A percentile compares a stretch with the other conserved stretches of the same genome.
These are phyloP conservation scores for Clavelina lepadiformis DNA, from an alignment of 23 tunicate species.

Conservation along the genomic window DNA sequence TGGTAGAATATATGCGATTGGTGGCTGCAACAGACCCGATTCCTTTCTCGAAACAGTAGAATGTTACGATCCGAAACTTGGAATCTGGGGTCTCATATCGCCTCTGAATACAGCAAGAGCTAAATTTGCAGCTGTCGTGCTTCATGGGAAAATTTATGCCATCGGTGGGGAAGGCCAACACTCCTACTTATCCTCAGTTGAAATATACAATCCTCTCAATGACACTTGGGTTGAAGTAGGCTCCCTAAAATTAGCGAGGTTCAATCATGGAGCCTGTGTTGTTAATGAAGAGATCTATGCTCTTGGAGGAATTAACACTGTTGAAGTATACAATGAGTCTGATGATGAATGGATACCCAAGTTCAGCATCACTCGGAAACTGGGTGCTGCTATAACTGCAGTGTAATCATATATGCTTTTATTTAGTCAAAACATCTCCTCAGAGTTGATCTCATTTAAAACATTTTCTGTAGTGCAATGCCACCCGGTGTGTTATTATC, in stretches of 20 bases:
- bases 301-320: slow-evolving; percentile 4
- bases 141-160: slow-evolving; percentile 9
- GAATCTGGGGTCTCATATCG: background rate
- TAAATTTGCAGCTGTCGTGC: slow-evolving; percentile 19
- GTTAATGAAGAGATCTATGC: slow-evolving; percentile 2
- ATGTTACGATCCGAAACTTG: background rate
- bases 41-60: slow-evolving; percentile 11
- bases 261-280: slow-evolving; percentile 14
- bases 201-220: slow-evolving; percentile 1
- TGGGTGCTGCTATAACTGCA: slow-evolving; percentile 9
- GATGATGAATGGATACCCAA: background rate
- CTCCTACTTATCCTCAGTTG: slow-evolving; percentile 1
- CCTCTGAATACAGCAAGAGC: slow-evolving; percentile 11
- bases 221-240: slow-evolving; percentile 2
- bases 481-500: too few species aligned
- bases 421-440: too few species aligned
- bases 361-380: background rate
- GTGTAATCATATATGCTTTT: too few species aligned
- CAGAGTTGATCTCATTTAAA: too few species aligned
- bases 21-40: slow-evolving; percentile 7
- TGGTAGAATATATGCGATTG: background rate
- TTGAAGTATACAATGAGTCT: background rate
- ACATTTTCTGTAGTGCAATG: too few species aligned
- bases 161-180: slow-evolving; percentile 13
- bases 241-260: slow-evolving; percentile 4